phyloP scores from a whole-genome alignment of 2,797 vertebrate genomes.

The Ctenopoma multispine region DNA sequence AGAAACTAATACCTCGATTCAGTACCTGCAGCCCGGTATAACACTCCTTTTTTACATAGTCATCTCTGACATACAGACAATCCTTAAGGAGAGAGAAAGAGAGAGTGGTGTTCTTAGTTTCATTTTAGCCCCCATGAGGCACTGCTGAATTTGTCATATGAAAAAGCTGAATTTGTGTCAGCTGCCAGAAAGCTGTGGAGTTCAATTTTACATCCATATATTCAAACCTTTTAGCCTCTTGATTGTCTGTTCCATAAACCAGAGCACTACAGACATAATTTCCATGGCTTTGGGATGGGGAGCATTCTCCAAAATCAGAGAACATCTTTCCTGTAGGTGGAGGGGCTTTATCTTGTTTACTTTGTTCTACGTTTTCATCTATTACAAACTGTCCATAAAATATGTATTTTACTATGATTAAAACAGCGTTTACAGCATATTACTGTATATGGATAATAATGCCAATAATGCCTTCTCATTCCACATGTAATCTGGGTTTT shows the following conservation, averaged over 20 bases:
- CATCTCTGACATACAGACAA: constrained; percentile 72
- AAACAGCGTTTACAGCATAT: too few species aligned
- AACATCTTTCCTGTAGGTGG: too few species aligned
- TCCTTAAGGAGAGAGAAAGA: constrained; percentile 53
- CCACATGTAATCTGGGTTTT: too few species aligned
- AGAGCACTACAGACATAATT: too few species aligned
- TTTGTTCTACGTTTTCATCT: too few species aligned
- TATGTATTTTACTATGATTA: too few species aligned
- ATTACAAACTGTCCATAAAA: too few species aligned
- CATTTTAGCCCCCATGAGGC: constrained; percentile 79
- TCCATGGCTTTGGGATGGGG: too few species aligned
- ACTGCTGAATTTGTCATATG: constrained; percentile 76
- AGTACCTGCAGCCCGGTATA: constrained; percentile 71
- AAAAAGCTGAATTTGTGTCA: constrained; percentile 70
- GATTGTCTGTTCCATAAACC: constrained; percentile 32
- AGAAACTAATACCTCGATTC: constrained; percentile 78
- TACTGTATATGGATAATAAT: too few species aligned
- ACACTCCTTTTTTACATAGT: constrained; percentile 72
- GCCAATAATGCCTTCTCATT: too few species aligned
- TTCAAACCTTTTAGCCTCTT: constrained; percentile 54
- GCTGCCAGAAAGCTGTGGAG: constrained; percentile 61
- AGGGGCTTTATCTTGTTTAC: too few species aligned
- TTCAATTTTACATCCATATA: constrained; percentile 54
- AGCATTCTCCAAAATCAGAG: too few species aligned
- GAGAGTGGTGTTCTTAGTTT: constrained; percentile 74